phyloP scores from a whole-genome alignment of 92 coral and sea anemone genomes.

The Phenganax marumi region DNA sequence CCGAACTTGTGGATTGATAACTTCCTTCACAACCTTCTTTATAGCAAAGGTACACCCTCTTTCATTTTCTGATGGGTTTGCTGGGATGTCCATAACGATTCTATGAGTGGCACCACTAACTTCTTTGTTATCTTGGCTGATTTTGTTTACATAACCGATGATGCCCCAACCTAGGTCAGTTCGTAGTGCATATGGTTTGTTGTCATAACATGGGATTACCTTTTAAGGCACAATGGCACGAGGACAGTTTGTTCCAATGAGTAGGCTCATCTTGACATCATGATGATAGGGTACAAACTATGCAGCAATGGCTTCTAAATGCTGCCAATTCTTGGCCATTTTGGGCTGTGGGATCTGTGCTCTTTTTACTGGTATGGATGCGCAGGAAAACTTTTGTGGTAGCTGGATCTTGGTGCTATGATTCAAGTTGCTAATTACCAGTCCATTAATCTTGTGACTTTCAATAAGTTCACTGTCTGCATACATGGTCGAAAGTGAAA shows the following conservation, averaged over 20 bases:
- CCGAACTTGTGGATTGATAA: conserved; percentile 50
- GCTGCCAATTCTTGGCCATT: conserved; percentile 10
- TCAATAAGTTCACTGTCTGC: conserved; percentile 42
- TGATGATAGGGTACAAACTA: neutral
- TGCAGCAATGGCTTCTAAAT: neutral
- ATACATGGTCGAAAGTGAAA: conserved; percentile 58
- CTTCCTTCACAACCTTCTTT: conserved; percentile 47
- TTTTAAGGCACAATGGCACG: conserved; percentile 3
- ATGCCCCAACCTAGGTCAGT: conserved; percentile 23
- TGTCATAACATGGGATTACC: neutral
- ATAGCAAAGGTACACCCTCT: conserved; percentile 37
- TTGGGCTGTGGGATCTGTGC: conserved; percentile 52
- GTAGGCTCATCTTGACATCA: neutral
- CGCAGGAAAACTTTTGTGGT: conserved; percentile 43
- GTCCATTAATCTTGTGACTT: conserved; percentile 50
- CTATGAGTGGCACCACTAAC: neutral
- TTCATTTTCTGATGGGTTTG: neutral
- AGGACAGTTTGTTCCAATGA: conserved; percentile 24
- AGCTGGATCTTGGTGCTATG: conserved; percentile 40
- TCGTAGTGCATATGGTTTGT: neutral
- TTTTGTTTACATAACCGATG: neutral
- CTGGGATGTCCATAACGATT: neutral
- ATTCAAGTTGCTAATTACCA: conserved; percentile 41
- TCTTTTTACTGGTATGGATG: conserved; percentile 44
- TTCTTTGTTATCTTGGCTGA: neutral